Percentiles rank a stretch among this genome's conserved stretches.
phyloP scores from a whole-genome alignment of 37 sponge, comb jelly and placozoan genomes.

The Cladorhizidae sp. region DNA sequence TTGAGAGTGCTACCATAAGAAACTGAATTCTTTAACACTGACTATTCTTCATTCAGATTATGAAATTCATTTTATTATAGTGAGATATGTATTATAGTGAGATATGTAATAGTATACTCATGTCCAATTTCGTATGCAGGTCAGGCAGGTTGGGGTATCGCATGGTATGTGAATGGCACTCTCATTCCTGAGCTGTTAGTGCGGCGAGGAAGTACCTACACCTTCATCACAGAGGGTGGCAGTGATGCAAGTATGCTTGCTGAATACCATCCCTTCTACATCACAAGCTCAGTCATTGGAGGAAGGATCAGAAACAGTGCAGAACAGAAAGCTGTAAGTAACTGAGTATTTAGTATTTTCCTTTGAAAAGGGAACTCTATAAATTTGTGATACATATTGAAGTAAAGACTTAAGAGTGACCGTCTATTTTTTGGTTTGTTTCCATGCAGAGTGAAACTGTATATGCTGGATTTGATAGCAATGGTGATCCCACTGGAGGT shows the following conservation, averaged over 20 bases:
- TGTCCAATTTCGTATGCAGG: conserved; percentile 2
- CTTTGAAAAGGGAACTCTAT: too few species aligned
- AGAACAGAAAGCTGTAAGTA: conserved; percentile 8
- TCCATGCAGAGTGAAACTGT: conserved; percentile 35
- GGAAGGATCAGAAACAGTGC: conserved; percentile 16
- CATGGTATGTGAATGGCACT: conserved; percentile 69
- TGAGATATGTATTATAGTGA: too few species aligned
- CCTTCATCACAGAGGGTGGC: conserved; percentile 68
- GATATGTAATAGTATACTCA: too few species aligned
- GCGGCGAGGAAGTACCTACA: conserved; percentile 59
- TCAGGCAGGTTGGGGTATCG: conserved; percentile 64
- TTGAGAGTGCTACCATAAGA: too few species aligned
- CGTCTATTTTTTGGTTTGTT: not conserved
- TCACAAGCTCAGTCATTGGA: conserved; percentile 47
- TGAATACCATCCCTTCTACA: conserved; percentile 78
- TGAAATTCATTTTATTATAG: too few species aligned
- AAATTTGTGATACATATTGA: not conserved
- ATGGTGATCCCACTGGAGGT: conserved; percentile 34
- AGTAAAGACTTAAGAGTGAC: too few species aligned
- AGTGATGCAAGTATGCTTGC: not conserved
- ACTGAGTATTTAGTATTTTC: not conserved
- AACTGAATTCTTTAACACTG: too few species aligned
- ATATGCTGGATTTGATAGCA: conserved; percentile 53
- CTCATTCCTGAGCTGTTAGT: conserved; percentile 70
- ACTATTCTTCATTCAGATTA: too few species aligned